Base-by-base conservation (phyloP, 2,888 invertebrate genomes). In the Belgica antarctica region DNA sequence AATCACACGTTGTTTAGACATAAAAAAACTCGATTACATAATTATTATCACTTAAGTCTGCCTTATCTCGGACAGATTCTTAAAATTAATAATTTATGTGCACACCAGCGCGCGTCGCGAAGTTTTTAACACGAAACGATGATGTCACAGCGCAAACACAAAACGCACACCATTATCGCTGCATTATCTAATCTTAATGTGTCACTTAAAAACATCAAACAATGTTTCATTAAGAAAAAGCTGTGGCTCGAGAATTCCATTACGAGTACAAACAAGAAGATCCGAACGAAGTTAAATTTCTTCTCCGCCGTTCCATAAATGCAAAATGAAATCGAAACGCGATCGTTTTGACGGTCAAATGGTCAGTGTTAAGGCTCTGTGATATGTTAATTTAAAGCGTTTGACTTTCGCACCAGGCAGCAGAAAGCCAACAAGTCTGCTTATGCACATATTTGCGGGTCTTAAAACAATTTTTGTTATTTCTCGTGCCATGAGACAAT, bases 181-280 rank as follows among this genome's bases (percentile, higher is more conserved):
- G 24, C 59, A 27, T 59, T 59, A 59, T 59, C 59, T 59, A 59
- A 59, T 59, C 59, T 59, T 17, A 59, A n/a, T 27, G 8, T 27
- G 25, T 59, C 25, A 24, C 19, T 59, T 27, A 27, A 5, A 59
- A 25, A 59, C 12, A 59, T 10, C 25, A 24, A 41, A 41, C 41
- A 41, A 41, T n/a, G 41, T n/a, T 41, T 41, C 41, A 2, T 41
- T 41, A n/a, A n/a, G n/a, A n/a, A 31, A 31, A 31, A 5, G 34
- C 12, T 31, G 34, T 31, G 34, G 52, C 52, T 22, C 52, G 22
- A 52, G 52, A 52, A 52, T 52, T 52, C 52, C 52, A 52, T 52
- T 52, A 52, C 17, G 22, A 52, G n/a, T 52, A 22, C 52, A 52
- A 52, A 52, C 52, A 52, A 8, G 41, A 41, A 34, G 12, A n/a